Evolutionary conservation across 1,140 invertebrate genomes (phyloP).

Genomic region (Procambarus virginalis): DNA sequence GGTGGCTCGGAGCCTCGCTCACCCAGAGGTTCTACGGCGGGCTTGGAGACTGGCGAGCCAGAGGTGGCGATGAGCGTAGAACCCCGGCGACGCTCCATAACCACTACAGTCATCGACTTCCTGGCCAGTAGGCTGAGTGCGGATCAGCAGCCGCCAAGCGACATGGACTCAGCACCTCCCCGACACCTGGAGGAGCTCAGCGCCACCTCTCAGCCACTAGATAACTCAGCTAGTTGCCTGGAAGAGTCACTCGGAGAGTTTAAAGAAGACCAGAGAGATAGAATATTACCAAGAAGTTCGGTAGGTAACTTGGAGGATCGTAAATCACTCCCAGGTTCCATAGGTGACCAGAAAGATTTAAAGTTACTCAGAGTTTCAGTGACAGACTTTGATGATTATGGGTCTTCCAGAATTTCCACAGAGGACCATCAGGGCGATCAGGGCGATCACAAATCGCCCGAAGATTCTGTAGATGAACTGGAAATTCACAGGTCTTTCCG

Average conservation of each 20-base stretch:
- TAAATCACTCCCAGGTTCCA: not conserved
- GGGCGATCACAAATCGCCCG: not conserved
- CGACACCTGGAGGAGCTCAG: not conserved
- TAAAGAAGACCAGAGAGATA: not conserved
- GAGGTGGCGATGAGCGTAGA: not conserved
- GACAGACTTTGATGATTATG: not conserved
- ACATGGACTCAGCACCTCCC: not conserved
- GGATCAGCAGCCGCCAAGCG: not conserved
- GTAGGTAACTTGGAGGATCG: not conserved
- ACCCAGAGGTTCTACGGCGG: slow-evolving; percentile 4
- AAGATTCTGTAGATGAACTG: not conserved
- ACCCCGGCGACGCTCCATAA: not conserved
- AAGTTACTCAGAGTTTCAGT: not conserved
- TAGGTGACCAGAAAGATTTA: not conserved
- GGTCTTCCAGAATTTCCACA: not conserved
- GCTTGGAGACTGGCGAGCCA: not conserved
- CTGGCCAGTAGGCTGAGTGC: not conserved
- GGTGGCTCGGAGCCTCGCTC: slow-evolving; percentile 3
- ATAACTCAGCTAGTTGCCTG: not conserved
- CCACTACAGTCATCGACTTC: not conserved
- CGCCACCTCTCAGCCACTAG: not conserved
- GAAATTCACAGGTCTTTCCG: not conserved
- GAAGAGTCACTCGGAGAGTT: not conserved
- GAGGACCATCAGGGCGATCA: no score
- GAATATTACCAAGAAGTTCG: slow-evolving; percentile 11